Percentiles rank a stretch among this genome's conserved stretches.
These are phyloP conservation scores for Falco novaeseelandiae DNA, from an alignment of 2,797 vertebrate genomes.

Conservation along the genomic window DNA sequence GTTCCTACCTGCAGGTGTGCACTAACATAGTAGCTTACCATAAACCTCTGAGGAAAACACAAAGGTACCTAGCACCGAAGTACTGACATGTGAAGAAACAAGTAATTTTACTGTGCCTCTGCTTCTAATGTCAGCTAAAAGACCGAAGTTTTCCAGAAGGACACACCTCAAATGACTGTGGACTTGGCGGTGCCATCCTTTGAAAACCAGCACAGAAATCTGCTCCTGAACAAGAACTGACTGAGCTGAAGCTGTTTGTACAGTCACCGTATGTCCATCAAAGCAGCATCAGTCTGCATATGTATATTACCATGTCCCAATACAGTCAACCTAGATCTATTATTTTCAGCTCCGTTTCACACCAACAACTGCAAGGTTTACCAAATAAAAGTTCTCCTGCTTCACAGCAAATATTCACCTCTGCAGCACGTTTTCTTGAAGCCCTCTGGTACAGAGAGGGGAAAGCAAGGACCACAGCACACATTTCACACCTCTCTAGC, in stretches of 20 bases:
- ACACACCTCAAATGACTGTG: not conserved
- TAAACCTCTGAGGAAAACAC: accelerated
- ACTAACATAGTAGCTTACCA: not conserved
- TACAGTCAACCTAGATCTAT: not conserved
- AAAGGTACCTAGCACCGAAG: not conserved
- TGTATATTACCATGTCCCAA: not conserved
- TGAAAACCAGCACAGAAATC: not conserved
- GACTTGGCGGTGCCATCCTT: not conserved
- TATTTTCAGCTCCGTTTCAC: not conserved
- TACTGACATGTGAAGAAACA: accelerated
- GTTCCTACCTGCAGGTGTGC: not conserved
- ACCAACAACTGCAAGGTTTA: not conserved
- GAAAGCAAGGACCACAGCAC: not conserved
- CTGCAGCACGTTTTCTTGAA: not conserved
- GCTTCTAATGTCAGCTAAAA: not conserved
- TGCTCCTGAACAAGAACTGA: not conserved
- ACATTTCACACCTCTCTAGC: not conserved
- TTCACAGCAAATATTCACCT: not conserved
- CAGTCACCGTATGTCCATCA: not conserved
- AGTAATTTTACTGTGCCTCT: not conserved
- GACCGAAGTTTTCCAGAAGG: not conserved
- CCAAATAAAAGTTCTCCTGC: not conserved
- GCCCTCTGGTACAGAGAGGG: not conserved
- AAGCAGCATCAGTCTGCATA: not conserved
- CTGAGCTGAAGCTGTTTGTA: no score